Evolutionary conservation across 2,797 vertebrate genomes (phyloP).

Genomic region (Smutsia gigantea): DNA sequence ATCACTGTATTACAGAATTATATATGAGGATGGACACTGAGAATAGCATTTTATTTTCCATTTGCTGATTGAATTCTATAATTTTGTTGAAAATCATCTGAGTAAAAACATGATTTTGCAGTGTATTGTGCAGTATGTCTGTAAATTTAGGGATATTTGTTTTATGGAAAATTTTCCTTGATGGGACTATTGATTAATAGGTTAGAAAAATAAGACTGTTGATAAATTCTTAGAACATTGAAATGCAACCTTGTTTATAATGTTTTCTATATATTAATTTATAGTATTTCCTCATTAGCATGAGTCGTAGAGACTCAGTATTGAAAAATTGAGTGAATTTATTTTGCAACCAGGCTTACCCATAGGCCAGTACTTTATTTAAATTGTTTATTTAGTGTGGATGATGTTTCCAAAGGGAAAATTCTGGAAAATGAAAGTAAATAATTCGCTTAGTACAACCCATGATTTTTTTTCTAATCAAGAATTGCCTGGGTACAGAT

Average conservation of each 20-base stretch:
- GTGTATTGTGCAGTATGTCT: neutral
- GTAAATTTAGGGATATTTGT: neutral
- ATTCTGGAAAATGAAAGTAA: neutral
- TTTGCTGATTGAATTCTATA: neutral
- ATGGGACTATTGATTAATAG: neutral
- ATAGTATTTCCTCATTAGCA: neutral
- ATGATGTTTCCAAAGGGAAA: neutral
- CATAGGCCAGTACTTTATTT: neutral
- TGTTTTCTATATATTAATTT: neutral
- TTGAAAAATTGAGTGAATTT: constrained; percentile 38
- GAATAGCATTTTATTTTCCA: constrained; percentile 16
- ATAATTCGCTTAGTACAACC: constrained; percentile 13
- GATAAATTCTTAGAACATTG: constrained; percentile 14
- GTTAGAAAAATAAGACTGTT: neutral
- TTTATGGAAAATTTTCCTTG: neutral
- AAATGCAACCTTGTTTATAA: neutral
- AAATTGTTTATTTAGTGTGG: constrained; percentile 40
- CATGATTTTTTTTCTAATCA: constrained; percentile 7
- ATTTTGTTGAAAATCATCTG: neutral
- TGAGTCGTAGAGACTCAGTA: neutral
- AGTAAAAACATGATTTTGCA: neutral
- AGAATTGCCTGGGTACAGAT: neutral
- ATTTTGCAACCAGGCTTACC: constrained; percentile 3
- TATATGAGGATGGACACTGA: neutral
- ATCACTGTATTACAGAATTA: neutral